Base-by-base conservation (phyloP, 2,888 invertebrate genomes). In the Embidobia sp. region DNA sequence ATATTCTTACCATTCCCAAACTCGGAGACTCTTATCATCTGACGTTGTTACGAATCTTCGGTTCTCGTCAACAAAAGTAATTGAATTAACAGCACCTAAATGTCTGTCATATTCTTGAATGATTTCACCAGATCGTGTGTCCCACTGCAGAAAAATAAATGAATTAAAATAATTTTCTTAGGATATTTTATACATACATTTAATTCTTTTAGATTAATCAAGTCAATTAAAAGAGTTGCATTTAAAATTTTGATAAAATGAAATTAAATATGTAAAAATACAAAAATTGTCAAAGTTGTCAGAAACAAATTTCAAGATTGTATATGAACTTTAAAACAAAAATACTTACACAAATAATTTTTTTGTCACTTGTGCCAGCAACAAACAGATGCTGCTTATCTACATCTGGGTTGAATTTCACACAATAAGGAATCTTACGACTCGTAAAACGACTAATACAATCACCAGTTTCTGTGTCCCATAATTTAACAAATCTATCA, bases 31-130 rank as follows among this genome's bases (percentile, higher is more conserved):
- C 91, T 99, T 99, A 90, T 99, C 99, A 88, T 99, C 99, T 0
- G 99, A 99, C 0, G 99, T 99, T 10, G 99, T 98, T 2, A 99
- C 98, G 90, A 99, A 99, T 82, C 99, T 91, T 18, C 99, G 91
- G 91, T 99, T 99, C 86, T 98, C 98, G 89, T 99, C 99, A 1
- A 99, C 98, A 90, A 99, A 99, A 0, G 99, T 99, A 84, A 99
- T 98, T 0, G 98, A 95, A 90, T 99, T 99, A 0, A 99, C 99
- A 1, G 99, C 98, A 4, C 99, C 99, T 79, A 99, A 92, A 91
- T 99, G 99, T 1, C 99, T 92, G 91, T 99, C 99, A 90, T 99
- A 99, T 89, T 99, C 98, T 89, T 99, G 98, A 0, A 97, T 98
- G 82, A 98, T 94, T 90, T 98, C 98, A 13, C 98, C 98, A 74